Evolutionary conservation across 1,140 invertebrate species (phyloP).

Genomic region (Vollenhovia emeryi): DNA sequence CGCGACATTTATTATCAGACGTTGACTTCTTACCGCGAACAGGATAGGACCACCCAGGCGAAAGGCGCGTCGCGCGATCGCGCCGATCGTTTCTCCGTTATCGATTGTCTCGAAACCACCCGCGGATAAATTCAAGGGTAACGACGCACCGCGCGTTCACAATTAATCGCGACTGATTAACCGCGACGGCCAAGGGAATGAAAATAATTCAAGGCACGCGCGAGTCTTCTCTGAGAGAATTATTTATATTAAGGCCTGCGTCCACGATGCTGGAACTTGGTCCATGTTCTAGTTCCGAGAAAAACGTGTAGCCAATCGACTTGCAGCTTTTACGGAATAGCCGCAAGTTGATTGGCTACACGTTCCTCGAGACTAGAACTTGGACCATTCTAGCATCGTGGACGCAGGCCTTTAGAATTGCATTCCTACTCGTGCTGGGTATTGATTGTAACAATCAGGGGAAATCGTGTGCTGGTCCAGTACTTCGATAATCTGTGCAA

Average conservation of each 20-base stretch:
- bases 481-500: too few relatives aligned
- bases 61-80: not conserved
- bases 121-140: conserved; percentile 21
- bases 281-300: too few relatives aligned
- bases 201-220: not conserved
- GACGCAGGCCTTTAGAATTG: too few relatives aligned
- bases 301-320: too few relatives aligned
- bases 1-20: not conserved
- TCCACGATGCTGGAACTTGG: too few relatives aligned
- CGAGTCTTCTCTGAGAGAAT: not conserved
- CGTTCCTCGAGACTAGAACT: too few relatives aligned
- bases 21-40: not conserved
- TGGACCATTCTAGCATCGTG: too few relatives aligned
- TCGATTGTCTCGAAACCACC: not conserved
- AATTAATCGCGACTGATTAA: too few relatives aligned
- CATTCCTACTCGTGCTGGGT: not conserved
- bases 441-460: not conserved
- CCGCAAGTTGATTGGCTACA: too few relatives aligned
- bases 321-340: too few relatives aligned
- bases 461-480: too few relatives aligned
- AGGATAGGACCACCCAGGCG: not conserved
- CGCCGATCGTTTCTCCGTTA: not conserved
- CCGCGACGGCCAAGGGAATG: not conserved
- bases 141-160: not conserved
- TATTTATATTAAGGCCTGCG: too few relatives aligned